Base-by-base conservation (phyloP, 2,888 invertebrate genomes). In the Pandemis corylana region DNA sequence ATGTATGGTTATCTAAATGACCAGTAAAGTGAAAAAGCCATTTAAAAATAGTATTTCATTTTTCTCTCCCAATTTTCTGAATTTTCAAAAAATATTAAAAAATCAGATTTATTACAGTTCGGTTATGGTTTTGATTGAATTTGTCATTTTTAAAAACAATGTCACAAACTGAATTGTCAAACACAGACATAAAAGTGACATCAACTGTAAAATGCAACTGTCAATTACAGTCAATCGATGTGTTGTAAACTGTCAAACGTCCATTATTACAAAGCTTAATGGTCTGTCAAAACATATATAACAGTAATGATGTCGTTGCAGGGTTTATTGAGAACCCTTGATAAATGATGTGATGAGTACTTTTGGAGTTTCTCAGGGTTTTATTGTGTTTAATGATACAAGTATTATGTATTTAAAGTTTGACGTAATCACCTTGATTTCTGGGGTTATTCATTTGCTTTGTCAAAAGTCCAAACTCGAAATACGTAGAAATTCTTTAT, bases 271-370 rank as follows among this genome's bases (percentile, higher is more conserved):
- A 75, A 82, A 81, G 84, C 82, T 84, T 90, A 93, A 93, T 93
- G 92, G 92, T 87, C 87, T 94, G 92, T 93, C 94, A 92, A 92
- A 94, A 93, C 90, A 93, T 90, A 91, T 91, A 89, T 88, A 87
- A 85, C 82, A 82, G 85, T 90, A 92, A 93, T 91, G 90, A 89
- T 85, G 84, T 83, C 56, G 87, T 86, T 83, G 82, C 82, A 80
- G 80, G 80, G 77, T 79, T 85, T 85, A 87, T 83, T 83, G 86
- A 83, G 77, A 77, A 78, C 76, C 78, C 76, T 84, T 88, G 89
- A 92, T 89, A 85, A 86, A 93, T 91, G 83, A 87, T 92, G 93
- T 89, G 91, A 90, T 89, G 87, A 90, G 80, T 83, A 81, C 42
- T 72, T 83, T 79, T 56, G 77, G 79, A 71, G 77, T 77, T 90